These are phyloP conservation scores for Clarias pachynema DNA, from an alignment of 2,797 vertebrate genomes.

Conservation along the genomic window DNA sequence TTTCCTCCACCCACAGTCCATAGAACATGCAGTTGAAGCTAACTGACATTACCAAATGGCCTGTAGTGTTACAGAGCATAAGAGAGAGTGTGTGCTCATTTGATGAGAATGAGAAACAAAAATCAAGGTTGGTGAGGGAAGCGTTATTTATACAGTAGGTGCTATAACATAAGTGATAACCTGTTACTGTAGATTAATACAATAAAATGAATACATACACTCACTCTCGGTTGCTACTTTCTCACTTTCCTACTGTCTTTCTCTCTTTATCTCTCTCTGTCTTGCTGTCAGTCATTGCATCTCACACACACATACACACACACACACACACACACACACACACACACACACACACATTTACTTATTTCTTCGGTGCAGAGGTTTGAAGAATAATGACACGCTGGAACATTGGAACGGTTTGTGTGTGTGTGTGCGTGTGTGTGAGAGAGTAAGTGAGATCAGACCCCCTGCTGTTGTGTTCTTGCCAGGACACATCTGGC, in stretches of 20 bases:
- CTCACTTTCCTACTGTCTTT: not conserved
- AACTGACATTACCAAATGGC: no score
- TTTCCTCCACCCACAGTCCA: no score
- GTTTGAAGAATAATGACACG: not conserved
- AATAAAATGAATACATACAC: not conserved
- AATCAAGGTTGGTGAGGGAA: not conserved
- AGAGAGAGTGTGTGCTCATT: no score
- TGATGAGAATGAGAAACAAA: not conserved
- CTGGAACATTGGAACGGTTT: not conserved
- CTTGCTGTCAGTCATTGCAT: not conserved
- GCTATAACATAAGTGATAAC: not conserved
- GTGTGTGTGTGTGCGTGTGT: not conserved
- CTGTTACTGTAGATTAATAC: not conserved
- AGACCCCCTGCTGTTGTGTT: constrained; percentile 14
- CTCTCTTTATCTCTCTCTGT: not conserved
- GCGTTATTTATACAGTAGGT: not conserved
- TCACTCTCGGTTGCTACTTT: not conserved
- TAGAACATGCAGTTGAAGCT: no score
- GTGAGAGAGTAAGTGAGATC: not conserved
- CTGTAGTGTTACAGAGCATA: no score
- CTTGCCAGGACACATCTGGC: constrained; percentile 36
- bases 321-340: not conserved
- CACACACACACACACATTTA: not conserved
- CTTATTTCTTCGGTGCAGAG: not conserved
- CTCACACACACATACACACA: not conserved